Base-by-base conservation (phyloP, 2,888 invertebrate species). In the Volucella bombylans region DNA sequence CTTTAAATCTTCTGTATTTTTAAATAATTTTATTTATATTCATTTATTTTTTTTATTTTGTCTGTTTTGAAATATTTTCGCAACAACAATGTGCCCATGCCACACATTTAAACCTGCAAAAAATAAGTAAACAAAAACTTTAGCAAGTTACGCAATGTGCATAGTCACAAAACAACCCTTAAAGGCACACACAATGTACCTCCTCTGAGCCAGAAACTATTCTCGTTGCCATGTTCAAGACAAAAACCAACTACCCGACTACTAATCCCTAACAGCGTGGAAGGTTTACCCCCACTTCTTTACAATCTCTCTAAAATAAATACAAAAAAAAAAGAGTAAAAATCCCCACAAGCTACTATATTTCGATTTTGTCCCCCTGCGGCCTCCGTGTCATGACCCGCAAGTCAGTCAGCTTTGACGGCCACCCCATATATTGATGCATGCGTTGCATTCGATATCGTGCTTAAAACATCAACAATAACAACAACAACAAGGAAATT, bases 381-480 rank as follows among this genome's bases (percentile, higher is more conserved):
- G 41, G 12, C 52, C 45, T 9, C 18, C 14, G 41, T 55, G 54
- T 23, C 64, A 55, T 55, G 57, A 54, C 61, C 61, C 39, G 59
- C 31, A 77, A 68, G 52, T 77, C 31, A 76, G 67, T 52, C 59
- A 67, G 76, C 50, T 76, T 67, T 67, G 65, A 67, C 67, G 67
- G 50, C 76, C 77, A 77, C 62, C 31, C 31, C 31, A 31, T 31
- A 31, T 55, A 57, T 78, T 71, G 77, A 77, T 77, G 64, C 64
- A 77, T 69, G 77, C 77, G 69, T 77, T 69, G 54, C 54, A 64
- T 78, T 78, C 69, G 55, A 77, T 69, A 77, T 52, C 61, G 49
- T 41, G 61, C 52, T 68, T 43, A 57, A 31, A 31, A 31, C 31
- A 31, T 31, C 41, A 67, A 52, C 45, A 68, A 68, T 49, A 61